phyloP scores from a whole-genome alignment of 2,888 invertebrate genomes.

The Dioctria rufipes region DNA sequence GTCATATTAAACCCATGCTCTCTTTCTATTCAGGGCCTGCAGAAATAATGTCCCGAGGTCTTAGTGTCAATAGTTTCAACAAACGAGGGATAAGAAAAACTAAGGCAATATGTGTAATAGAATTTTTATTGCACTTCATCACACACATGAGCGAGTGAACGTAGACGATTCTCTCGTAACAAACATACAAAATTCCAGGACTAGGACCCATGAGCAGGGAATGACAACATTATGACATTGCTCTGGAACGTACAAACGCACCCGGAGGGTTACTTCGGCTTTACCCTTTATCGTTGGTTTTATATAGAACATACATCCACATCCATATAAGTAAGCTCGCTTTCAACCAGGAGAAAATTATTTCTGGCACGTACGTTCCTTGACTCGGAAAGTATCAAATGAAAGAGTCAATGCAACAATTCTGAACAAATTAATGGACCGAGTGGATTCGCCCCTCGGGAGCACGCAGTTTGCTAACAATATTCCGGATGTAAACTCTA shows the following conservation, averaged over 20 bases:
- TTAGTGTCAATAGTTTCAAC: slow-evolving; percentile 39
- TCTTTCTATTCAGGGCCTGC: slow-evolving; percentile 14
- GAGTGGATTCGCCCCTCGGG: slow-evolving; percentile 23
- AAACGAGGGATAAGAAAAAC: slow-evolving; percentile 32
- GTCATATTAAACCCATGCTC: background rate
- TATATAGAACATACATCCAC: background rate
- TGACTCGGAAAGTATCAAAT: slow-evolving; percentile 1
- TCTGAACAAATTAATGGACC: slow-evolving; percentile 47
- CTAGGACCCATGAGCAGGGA: background rate
- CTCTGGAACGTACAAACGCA: slow-evolving; percentile 22
- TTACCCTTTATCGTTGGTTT: slow-evolving; percentile 29
- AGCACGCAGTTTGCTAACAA: background rate
- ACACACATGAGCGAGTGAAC: background rate
- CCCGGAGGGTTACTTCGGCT: slow-evolving; percentile 12
- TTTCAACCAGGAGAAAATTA: slow-evolving; percentile 24
- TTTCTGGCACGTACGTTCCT: slow-evolving; percentile 19
- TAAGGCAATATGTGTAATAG: slow-evolving; percentile 51
- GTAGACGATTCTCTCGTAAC: background rate
- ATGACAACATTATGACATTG: slow-evolving; percentile 28
- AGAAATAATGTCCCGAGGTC: slow-evolving; percentile 7
- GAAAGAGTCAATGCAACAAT: slow-evolving; percentile 46
- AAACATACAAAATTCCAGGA: slow-evolving; percentile 7
- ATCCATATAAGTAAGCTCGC: background rate
- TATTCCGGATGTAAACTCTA: slow-evolving; percentile 9
- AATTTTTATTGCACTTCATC: slow-evolving; percentile 48